Evolutionary conservation across 2,113 vertebrate species (phyloP).

Genomic region (Galbula dea): DNA sequence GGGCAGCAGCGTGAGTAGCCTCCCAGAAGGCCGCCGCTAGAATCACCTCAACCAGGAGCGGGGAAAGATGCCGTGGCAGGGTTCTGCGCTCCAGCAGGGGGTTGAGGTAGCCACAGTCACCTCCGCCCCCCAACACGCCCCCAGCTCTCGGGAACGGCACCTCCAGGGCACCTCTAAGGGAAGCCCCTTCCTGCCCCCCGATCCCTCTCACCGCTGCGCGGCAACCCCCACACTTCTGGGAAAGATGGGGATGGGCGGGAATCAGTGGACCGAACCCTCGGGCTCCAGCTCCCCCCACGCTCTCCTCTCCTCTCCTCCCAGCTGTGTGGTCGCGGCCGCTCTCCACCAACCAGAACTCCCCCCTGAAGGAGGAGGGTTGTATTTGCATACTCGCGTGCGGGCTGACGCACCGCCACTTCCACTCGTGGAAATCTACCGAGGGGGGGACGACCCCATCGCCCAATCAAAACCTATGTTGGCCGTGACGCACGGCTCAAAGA

Average conservation of each 20-base stretch:
- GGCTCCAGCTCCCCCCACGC: background rate
- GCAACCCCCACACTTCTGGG: background rate
- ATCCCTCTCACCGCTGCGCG: background rate
- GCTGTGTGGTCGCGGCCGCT: background rate
- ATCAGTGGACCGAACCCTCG: rapidly evolving
- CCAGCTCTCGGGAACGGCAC: rapidly evolving
- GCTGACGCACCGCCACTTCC: rapidly evolving
- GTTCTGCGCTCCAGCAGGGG: background rate
- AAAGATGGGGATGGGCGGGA: rapidly evolving
- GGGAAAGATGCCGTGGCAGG: no score
- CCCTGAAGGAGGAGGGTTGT: background rate
- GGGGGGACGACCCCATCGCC: rapidly evolving
- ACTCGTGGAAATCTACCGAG: background rate
- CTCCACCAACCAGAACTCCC: background rate
- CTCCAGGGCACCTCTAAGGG: background rate
- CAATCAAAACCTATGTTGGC: background rate
- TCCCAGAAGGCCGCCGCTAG: background rate
- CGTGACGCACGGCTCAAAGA: rapidly evolving
- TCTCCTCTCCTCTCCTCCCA: background rate
- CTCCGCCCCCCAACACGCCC: background rate
- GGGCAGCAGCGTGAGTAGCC: background rate
- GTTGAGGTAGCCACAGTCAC: background rate
- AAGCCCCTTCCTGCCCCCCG: background rate
- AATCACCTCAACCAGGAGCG: background rate
- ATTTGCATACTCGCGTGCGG: constrained; percentile 23